Conservation (phyloP, 2,113 vertebrate species). For the Sigmodon hispidus region DNA sequence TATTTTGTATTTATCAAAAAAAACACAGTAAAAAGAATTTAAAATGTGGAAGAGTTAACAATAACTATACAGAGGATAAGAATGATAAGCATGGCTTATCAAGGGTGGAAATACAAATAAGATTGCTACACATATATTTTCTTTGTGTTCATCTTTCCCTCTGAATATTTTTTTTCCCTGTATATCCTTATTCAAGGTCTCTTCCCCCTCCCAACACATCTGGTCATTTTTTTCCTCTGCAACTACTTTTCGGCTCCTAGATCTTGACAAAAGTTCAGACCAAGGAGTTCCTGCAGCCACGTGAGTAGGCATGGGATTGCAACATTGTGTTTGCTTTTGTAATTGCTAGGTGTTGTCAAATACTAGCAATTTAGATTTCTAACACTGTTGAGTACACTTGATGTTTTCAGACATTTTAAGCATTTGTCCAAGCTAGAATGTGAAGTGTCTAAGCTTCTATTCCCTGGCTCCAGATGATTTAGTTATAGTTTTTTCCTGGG, state of each 20-base stretch:
- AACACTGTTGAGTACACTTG: rapidly evolving
- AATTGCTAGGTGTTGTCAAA: not conserved
- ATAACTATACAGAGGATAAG: too few relatives aligned
- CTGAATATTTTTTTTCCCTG: too few relatives aligned
- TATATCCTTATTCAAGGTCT: too few relatives aligned
- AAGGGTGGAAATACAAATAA: too few relatives aligned
- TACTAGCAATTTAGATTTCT: not conserved
- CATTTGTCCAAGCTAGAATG: not conserved
- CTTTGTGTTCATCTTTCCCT: too few relatives aligned
- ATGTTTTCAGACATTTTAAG: not conserved
- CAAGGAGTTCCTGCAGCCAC: rapidly evolving
- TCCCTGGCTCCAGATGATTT: not conserved
- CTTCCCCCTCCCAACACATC: too few relatives aligned
- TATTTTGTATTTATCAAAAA: too few relatives aligned
- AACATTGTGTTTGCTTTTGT: rapidly evolving
- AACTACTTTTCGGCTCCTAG: not conserved
- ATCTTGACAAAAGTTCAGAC: rapidly evolving
- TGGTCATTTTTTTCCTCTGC: too few relatives aligned
- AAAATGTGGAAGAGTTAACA: too few relatives aligned
- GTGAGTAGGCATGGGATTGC: rapidly evolving
- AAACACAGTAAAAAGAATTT: too few relatives aligned
- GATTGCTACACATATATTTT: too few relatives aligned
- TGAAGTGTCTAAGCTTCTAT: not conserved
- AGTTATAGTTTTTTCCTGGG: not conserved
- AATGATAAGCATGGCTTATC: too few relatives aligned